Percentiles rank a stretch among this genome's conserved stretches.
Conservation (phyloP, 1,140 invertebrate genomes). For the Stenopsyche tienmushanensis region DNA sequence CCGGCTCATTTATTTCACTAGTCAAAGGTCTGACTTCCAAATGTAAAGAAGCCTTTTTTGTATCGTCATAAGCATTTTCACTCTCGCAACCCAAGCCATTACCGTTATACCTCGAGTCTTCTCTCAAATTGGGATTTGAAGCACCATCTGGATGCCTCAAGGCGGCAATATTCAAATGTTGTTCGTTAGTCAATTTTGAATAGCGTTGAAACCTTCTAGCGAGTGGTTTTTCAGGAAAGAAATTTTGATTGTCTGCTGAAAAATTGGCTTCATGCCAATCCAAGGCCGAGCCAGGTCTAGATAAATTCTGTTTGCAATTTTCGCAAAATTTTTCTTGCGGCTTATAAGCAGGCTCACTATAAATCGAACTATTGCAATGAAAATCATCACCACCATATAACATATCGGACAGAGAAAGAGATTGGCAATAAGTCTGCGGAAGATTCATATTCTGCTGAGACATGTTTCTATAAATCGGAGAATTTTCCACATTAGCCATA, state of each 20-base stretch:
- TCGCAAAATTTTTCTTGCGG: constrained; percentile 76
- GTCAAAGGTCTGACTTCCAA: constrained; percentile 56
- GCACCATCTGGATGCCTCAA: constrained; percentile 85
- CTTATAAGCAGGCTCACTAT: constrained; percentile 78
- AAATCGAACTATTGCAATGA: constrained; percentile 71
- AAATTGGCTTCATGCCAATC: constrained; percentile 42
- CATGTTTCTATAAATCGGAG: constrained; percentile 32
- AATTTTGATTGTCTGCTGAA: constrained; percentile 32
- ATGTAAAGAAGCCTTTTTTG: constrained; percentile 60
- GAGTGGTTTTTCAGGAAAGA: constrained; percentile 38
- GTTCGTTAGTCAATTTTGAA: constrained; percentile 39
- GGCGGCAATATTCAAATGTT: constrained; percentile 63
- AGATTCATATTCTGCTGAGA: constrained; percentile 54
- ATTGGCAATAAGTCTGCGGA: constrained; percentile 71
- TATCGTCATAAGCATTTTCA: constrained; percentile 59
- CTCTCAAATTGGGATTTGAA: constrained; percentile 84
- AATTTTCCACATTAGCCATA: constrained; percentile 38
- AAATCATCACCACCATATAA: constrained; percentile 65
- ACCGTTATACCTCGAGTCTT: constrained; percentile 67
- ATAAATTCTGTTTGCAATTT: constrained; percentile 71
- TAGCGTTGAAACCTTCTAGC: constrained; percentile 38
- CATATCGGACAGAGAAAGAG: constrained; percentile 69
- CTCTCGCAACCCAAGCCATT: constrained; percentile 66
- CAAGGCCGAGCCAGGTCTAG: constrained; percentile 65
- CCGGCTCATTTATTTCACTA: constrained; percentile 50